These are phyloP conservation scores for Teleiodes luculella DNA, from an alignment of 2,888 invertebrate genomes.

Conservation along the genomic window DNA sequence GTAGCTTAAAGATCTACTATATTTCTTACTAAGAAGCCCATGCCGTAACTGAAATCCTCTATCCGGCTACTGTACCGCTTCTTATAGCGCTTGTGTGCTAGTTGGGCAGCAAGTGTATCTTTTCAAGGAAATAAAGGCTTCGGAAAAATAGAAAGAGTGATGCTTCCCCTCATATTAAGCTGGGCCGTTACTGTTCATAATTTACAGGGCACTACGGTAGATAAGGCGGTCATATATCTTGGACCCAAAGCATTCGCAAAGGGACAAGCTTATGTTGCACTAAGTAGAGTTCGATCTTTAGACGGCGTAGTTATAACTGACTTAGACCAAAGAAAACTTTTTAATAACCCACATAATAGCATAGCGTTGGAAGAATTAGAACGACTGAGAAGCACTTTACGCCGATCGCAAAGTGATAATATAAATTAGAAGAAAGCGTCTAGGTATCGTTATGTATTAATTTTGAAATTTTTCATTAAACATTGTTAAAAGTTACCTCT, in stretches of 20 bases:
- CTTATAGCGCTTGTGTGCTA: no score
- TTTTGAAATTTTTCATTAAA: neutral
- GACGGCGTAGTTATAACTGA: slow-evolving; percentile 24
- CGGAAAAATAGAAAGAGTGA: slow-evolving; percentile 29
- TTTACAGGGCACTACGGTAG: slow-evolving; percentile 29
- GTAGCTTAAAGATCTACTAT: no score
- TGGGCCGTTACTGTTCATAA: slow-evolving; percentile 35
- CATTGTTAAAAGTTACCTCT: neutral
- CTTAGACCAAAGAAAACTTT: no score
- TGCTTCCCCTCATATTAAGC: slow-evolving; percentile 31
- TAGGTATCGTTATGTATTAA: neutral
- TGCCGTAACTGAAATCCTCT: no score
- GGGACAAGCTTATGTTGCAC: slow-evolving; percentile 29
- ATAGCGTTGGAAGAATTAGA: no score
- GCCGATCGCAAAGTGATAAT: neutral
- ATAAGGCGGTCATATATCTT: slow-evolving; percentile 31
- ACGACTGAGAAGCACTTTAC: neutral
- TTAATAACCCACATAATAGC: no score
- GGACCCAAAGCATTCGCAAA: slow-evolving; percentile 28
- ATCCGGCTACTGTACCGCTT: no score
- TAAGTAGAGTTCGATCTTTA: slow-evolving; percentile 28
- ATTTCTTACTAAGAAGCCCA: no score
- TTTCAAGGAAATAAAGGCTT: slow-evolving; percentile 28
- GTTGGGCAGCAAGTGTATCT: slow-evolving; percentile 5
- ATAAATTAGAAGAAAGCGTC: neutral